Base-by-base conservation (phyloP, 1,140 invertebrate species). In the Drusus annulatus region DNA sequence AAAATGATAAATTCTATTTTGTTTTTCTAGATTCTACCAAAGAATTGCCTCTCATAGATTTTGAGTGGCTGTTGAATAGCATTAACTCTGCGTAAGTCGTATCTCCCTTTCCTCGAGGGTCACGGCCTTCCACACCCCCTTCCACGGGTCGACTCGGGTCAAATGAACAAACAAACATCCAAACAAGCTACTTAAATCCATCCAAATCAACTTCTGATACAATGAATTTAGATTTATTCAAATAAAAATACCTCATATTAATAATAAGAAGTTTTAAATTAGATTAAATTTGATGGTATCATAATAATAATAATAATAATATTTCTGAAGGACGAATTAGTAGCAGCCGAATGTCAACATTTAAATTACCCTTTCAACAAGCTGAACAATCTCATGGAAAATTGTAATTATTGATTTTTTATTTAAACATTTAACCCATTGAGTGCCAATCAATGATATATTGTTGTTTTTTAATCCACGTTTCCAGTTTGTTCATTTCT, bases 31-130 rank as follows among this genome's bases (percentile, higher is more conserved):
- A 89, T 89, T 86, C 88, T 87, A 86, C 86, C 80, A 89, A 89
- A 89, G 87, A 89, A 85, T 88, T 87, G 87, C 88, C 88, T 87
- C 88, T 89, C 87, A 87, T 89, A 87, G 88, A 89, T 88, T 89
- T 88, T 88, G 88, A 89, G 88, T 89, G 88, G 88, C 88, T 89
- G 86, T 87, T 89, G 80, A 84, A 85, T 89, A 87, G 85, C 86
- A 86, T 86, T 86, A 87, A 88, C 83, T 86, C 87, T 78, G 82
- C 87, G 52, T 76, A 86, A 84, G 86, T 81, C 87, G 87, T 85
- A 84, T 84, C 84, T 85, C 85, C 80, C 81, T 65, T 25, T 65
- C 60, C 60, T 4, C 25, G 17, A 60, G 36, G 36, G 36, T 45
- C 36, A 45, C 8, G 36, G 36, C 36, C 10, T 81, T 83, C 86